Evolutionary conservation across 92 coral and sea anemone species (phyloP).

Genomic region (Pocillopora meandrina): DNA sequence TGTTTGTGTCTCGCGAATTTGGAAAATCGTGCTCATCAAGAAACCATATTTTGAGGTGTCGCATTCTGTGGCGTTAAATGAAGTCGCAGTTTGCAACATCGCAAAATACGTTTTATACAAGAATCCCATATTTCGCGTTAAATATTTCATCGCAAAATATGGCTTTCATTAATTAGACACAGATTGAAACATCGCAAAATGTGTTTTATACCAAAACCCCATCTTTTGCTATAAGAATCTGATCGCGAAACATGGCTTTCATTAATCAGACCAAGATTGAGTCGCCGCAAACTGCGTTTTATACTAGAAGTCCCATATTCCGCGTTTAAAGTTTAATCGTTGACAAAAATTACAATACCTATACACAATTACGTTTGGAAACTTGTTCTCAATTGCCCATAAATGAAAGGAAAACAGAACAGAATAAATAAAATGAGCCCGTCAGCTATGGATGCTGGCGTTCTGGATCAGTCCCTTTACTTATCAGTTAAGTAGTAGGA

Average conservation of each 20-base stretch:
- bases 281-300: not conserved
- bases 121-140: no score
- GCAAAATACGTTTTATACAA: no score
- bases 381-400: not conserved
- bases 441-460: not conserved
- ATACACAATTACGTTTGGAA: not conserved
- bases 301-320: not conserved
- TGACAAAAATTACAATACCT: not conserved
- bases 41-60: no score
- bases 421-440: not conserved
- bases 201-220: not conserved
- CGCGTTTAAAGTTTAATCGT: not conserved
- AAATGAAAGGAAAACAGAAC: not conserved
- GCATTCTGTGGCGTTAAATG: no score
- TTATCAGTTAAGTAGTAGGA: not conserved
- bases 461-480: not conserved
- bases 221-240: not conserved
- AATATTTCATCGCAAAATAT: no score
- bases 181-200: no score
- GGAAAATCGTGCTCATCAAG: no score
- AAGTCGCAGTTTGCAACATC: no score
- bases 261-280: not conserved
- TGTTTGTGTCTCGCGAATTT: no score
- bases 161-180: no score
- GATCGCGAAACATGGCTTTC: not conserved